Evolutionary conservation across 2,113 vertebrate species (phyloP), one percentile per base, ranked within the genome.

Genomic region (Pseudorasbora parva): DNA sequence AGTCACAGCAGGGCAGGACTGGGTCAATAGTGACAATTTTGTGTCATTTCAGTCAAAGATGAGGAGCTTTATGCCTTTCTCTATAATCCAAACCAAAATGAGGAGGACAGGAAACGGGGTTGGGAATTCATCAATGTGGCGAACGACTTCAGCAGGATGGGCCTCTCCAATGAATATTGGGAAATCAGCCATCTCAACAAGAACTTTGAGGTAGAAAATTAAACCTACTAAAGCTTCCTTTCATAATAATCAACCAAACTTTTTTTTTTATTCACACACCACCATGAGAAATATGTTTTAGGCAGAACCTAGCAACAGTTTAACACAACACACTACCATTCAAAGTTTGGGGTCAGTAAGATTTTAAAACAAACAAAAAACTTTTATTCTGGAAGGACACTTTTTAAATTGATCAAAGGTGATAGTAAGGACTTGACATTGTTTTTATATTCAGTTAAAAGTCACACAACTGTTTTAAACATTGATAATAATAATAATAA

Each of bases 31-130:
- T 17, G 5, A 68, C 30, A 68, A 17, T 43, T 8, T 85, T 85
- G 57, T 86, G 12, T n/a, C 64, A 78, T 45, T 83, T 78, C 81
- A 96, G 94, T 85, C 84, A 93, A 90, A 86, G 74, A 89, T 0
- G 94, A 96, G 87, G 95, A 96, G 37, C 92, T 96, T 71, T 96
- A 95, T 88, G 95, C 94, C 37, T 97, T 96, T 83, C 91, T 93
- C 27, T 96, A 95, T 82, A 96, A 95, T 57, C 95, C 94, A 1
- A 93, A 94, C 72, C 90, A 88, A 82, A 92, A 92, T n/a, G 94
- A 93, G 84, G 92, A 92, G 19, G 93, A 62, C 77, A 91, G 94
- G 51, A 90, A 91, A n/a, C 84, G 85, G 45, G 94, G 94, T 1
- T 96, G 95, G 95, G 93, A 92, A 19, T 14, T 93, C 77, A 91